These are phyloP conservation scores for Hippocampus zosterae DNA, from an alignment of 2,113 vertebrate genomes.

Conservation along the genomic window DNA sequence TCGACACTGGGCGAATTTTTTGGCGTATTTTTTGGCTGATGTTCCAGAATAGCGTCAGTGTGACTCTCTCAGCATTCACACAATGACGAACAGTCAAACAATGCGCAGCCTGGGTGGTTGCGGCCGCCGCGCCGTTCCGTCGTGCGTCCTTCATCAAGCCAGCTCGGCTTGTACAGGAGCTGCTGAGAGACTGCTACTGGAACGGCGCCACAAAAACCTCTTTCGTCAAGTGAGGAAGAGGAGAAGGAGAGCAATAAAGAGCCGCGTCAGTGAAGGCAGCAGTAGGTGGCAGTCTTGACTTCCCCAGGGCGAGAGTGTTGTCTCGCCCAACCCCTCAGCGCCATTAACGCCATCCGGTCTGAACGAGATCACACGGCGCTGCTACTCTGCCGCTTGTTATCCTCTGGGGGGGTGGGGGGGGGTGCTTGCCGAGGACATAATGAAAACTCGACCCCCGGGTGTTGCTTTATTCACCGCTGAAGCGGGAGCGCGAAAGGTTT, in stretches of 20 bases:
- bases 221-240: constrained; percentile 60
- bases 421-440: constrained; percentile 53
- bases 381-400: constrained; percentile 37
- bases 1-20: neutral
- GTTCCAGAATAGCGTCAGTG: neutral
- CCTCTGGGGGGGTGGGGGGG: constrained; percentile 32
- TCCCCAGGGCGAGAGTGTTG: constrained; percentile 49
- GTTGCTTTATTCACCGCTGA: constrained; percentile 48
- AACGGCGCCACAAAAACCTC: constrained; percentile 69
- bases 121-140: constrained; percentile 59
- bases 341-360: constrained; percentile 41
- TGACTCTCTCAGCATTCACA: neutral
- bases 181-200: constrained; percentile 74
- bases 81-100: neutral
- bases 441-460: constrained; percentile 58
- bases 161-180: constrained; percentile 76
- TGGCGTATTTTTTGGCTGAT: neutral
- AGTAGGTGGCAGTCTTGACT: constrained; percentile 96
- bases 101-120: constrained; percentile 33
- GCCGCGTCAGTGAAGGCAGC: constrained; percentile 71
- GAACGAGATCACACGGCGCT: constrained; percentile 44
- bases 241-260: constrained; percentile 29
- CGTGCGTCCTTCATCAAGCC: constrained; percentile 65
- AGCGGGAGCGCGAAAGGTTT: constrained; percentile 54
- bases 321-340: constrained; percentile 58